Evolutionary conservation across 2,113 vertebrate genomes (phyloP), one percentile per base, ranked within the genome.

Genomic region (Psephotus haematonotus): DNA sequence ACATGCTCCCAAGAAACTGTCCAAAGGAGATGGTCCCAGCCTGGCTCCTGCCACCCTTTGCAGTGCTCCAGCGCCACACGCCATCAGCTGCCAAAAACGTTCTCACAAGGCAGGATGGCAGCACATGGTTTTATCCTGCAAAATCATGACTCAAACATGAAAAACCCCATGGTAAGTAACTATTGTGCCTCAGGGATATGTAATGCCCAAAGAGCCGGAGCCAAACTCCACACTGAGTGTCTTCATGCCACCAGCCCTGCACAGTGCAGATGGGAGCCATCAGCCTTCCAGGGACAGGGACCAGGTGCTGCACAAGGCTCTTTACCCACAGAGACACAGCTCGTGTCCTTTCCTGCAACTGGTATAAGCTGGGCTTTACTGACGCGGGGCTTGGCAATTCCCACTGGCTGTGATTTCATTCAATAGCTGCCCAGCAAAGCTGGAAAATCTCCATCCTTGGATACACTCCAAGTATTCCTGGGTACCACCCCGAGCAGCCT

Each of bases 211-310:
- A 70, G 88, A 84, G 69, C 28, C 53, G 55, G 39, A 81, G 70
- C 9, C 49, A 46, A 87, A 37, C 8, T 15, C 60, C 47, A 44
- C 0, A 0, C 35, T 3, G 8, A 1, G 1, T 0, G 0, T n/a
- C 59, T 84, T 41, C 47, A 60, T 31, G 44, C 31, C 10, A 8
- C 52, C 52, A 31, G 76, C 50, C 41, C 68, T 24, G 27, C 1
- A 2, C 19, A 29, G 79, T 1, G 2, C 31, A 22, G 69, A 31
- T 2, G 7, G 2, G 2, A 81, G 59, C 11, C 71, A 70, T 9
- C 50, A 50, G 62, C n/a, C 37, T 3, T 18, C 39, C 69, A 69
- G 14, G 29, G 46, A 57, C 44, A 69, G 55, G 28, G 29, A 44
- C 3, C 6, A 4, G 39, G 1, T 39, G 35, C 80, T 64, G 41